Evolutionary conservation across 2,113 vertebrate species (phyloP).

Genomic region (Ancistrus triradiatus): DNA sequence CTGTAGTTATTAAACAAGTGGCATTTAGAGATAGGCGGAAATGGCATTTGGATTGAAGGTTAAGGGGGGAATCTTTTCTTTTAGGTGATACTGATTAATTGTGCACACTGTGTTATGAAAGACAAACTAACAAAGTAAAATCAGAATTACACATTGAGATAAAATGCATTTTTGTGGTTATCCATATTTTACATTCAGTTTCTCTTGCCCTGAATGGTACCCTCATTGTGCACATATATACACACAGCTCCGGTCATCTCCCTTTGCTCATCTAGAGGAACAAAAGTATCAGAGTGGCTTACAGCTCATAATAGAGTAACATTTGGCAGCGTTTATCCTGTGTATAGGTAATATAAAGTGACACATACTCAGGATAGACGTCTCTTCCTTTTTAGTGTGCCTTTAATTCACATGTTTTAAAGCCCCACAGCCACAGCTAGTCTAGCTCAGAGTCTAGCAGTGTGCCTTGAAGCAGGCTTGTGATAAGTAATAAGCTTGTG

Average conservation of each 20-base stretch:
- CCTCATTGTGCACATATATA: not conserved
- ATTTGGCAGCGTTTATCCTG: not conserved
- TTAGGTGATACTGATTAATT: no score
- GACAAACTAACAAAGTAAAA: no score
- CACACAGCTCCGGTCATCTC: no score
- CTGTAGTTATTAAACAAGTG: no score
- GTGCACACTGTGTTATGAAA: no score
- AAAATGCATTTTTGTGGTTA: no score
- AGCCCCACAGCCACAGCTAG: not conserved
- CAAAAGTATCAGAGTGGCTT: not conserved
- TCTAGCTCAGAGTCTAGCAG: not conserved
- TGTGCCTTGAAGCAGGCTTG: not conserved
- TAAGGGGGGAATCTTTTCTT: no score
- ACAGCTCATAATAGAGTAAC: not conserved
- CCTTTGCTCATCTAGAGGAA: not conserved
- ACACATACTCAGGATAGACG: not conserved
- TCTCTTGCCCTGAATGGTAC: no score
- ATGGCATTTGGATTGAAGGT: no score
- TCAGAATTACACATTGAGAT: no score
- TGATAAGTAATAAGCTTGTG: conserved; percentile 1
- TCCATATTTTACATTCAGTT: no score
- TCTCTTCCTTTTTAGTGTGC: not conserved
- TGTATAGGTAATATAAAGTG: not conserved
- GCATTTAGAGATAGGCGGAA: no score
- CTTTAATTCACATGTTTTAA: conserved; percentile 8